phyloP scores from a whole-genome alignment of 53 echinoderm and acorn worm species.

The Patiria pectinifera region DNA sequence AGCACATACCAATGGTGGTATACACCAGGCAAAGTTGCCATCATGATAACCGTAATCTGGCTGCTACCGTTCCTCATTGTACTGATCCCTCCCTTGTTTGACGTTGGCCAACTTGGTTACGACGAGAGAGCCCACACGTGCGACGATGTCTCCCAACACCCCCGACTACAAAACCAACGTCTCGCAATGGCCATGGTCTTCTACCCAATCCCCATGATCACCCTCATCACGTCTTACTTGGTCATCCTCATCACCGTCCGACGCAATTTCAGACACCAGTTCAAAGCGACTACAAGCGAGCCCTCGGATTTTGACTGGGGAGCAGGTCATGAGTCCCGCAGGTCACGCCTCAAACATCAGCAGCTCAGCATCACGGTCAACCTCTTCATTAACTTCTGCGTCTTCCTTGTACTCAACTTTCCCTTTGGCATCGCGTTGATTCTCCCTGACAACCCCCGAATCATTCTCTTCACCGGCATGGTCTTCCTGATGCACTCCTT shows the following conservation, averaged over 20 bases:
- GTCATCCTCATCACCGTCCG: slow-evolving; percentile 35
- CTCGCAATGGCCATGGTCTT: slow-evolving; percentile 58
- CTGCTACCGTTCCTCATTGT: slow-evolving; percentile 65
- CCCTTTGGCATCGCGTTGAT: slow-evolving; percentile 28
- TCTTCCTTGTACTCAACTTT: slow-evolving; percentile 35
- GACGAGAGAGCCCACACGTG: slow-evolving; percentile 70
- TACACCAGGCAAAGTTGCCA: slow-evolving; percentile 47
- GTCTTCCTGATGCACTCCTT: slow-evolving; percentile 25
- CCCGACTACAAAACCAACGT: slow-evolving; percentile 62
- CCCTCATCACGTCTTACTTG: slow-evolving; percentile 69
- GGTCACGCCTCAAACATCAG: background rate
- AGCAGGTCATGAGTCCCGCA: background rate
- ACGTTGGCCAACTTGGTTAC: slow-evolving; percentile 74
- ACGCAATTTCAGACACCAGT: background rate
- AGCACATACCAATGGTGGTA: slow-evolving; percentile 38
- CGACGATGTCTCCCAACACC: slow-evolving; percentile 62
- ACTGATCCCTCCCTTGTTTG: slow-evolving; percentile 68
- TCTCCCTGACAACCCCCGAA: background rate
- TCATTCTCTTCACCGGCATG: background rate
- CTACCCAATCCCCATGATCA: slow-evolving; percentile 70
- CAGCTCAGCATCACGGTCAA: slow-evolving; percentile 53
- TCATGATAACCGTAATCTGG: slow-evolving; percentile 71
- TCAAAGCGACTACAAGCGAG: background rate
- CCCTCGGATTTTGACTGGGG: slow-evolving; percentile 13
- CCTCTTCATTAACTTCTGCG: slow-evolving; percentile 35